Evolutionary conservation across 1,140 invertebrate genomes (phyloP).

Genomic region (Atta cephalotes): DNA sequence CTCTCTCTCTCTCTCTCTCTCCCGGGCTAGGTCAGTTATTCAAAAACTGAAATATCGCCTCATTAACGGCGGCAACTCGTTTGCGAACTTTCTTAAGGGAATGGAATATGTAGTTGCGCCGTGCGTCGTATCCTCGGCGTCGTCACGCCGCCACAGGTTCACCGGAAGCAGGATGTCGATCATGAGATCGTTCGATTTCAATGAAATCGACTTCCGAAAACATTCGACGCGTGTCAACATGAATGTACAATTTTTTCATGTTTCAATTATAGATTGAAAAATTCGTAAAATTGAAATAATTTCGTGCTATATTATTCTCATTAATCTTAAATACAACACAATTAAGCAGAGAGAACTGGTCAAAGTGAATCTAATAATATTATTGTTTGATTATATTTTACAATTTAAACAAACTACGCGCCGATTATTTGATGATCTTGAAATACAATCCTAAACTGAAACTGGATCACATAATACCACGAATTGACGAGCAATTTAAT

Average conservation of each 20-base stretch:
- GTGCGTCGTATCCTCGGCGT: background rate
- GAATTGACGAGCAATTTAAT: no score
- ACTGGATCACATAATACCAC: no score
- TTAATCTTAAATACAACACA: no score
- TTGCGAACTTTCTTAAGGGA: slow-evolving; percentile 69
- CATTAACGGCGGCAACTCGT: slow-evolving; percentile 78
- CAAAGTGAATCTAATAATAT: no score
- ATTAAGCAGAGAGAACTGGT: no score
- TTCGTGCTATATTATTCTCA: background rate
- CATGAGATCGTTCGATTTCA: background rate
- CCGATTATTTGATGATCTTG: no score
- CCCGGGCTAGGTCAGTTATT: slow-evolving; percentile 82
- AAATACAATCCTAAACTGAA: no score
- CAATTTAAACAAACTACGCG: no score
- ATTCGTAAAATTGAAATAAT: background rate
- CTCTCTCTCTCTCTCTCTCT: slow-evolving; percentile 19
- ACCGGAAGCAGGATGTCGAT: slow-evolving; percentile 5
- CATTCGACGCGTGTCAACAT: background rate
- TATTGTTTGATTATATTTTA: no score
- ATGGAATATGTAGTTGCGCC: background rate
- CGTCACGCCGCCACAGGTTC: background rate
- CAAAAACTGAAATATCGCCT: slow-evolving; percentile 81
- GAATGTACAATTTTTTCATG: background rate
- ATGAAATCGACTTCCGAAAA: background rate
- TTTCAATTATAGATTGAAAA: background rate